A percentile compares a stretch with the other conserved stretches of the same genome.
These are phyloP conservation scores for Cyrtonyx montezumae DNA, from an alignment of 2,113 vertebrate genomes.

Conservation along the genomic window DNA sequence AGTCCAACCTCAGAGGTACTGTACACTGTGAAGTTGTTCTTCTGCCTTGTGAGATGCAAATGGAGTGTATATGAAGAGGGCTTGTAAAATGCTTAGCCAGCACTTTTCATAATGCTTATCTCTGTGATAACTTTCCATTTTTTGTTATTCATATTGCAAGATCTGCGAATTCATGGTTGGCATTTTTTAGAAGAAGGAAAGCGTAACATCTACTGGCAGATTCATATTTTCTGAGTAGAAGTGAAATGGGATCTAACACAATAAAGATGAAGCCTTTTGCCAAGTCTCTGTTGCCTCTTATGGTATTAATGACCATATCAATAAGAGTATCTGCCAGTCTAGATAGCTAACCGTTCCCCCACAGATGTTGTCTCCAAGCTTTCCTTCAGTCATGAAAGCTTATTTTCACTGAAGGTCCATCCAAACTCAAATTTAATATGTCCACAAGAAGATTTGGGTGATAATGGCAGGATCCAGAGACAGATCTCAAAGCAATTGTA, in stretches of 20 bases:
- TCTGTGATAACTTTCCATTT: background rate
- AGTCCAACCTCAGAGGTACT: background rate
- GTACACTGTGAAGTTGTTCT: background rate
- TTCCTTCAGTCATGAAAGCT: background rate
- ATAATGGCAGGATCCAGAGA: background rate
- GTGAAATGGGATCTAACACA: background rate
- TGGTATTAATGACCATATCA: background rate
- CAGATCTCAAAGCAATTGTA: background rate
- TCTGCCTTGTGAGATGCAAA: background rate
- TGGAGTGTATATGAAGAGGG: fast-evolving
- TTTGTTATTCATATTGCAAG: background rate
- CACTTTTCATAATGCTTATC: background rate
- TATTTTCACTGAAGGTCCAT: background rate
- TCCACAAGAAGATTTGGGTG: background rate
- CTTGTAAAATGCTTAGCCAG: background rate
- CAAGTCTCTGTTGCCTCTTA: background rate
- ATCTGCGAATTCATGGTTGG: background rate
- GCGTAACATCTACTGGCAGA: background rate
- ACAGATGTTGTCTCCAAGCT: background rate
- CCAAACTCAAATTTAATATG: background rate
- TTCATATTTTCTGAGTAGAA: background rate
- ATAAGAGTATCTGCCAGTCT: background rate
- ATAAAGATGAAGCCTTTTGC: background rate
- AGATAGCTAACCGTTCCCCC: background rate
- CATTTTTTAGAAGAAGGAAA: background rate